phyloP scores from a whole-genome alignment of 2,888 invertebrate genomes.

The Argyresthia goedartella region DNA sequence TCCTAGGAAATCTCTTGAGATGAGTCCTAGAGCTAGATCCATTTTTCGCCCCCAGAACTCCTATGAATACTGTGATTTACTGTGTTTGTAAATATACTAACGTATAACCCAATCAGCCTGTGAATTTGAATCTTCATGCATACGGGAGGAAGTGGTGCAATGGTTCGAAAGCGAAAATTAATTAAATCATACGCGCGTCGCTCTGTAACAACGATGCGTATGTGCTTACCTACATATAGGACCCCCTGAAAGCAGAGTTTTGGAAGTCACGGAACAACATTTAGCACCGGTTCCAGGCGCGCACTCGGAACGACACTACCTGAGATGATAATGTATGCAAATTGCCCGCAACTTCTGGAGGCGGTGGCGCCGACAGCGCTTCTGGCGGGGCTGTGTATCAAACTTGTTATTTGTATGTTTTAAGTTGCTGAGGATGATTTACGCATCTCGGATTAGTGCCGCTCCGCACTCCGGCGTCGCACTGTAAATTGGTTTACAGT shows the following conservation, averaged over 20 bases:
- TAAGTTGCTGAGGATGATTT: slow-evolving; percentile 54
- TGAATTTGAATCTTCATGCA: slow-evolving; percentile 4
- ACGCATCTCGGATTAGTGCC: slow-evolving; percentile 34
- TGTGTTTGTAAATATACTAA: too few species aligned
- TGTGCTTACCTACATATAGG: not conserved
- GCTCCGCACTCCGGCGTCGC: slow-evolving; percentile 11
- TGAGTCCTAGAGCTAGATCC: too few species aligned
- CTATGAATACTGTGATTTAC: too few species aligned
- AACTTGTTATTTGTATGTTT: slow-evolving; percentile 69
- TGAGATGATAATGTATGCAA: slow-evolving; percentile 70
- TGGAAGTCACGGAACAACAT: slow-evolving; percentile 9
- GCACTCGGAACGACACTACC: slow-evolving; percentile 29
- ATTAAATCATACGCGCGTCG: slow-evolving; percentile 3
- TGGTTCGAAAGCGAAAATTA: slow-evolving; percentile 6
- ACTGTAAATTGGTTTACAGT: slow-evolving; percentile 42
- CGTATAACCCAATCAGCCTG: not conserved
- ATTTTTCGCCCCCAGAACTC: too few species aligned
- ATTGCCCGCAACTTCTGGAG: slow-evolving; percentile 51
- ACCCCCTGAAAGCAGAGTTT: not conserved
- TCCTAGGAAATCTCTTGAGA: too few species aligned
- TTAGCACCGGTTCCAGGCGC: slow-evolving; percentile 4
- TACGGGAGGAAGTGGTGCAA: not conserved
- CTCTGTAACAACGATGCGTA: not conserved
- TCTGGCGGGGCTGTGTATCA: slow-evolving; percentile 34
- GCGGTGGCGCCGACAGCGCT: slow-evolving; percentile 32